Base-by-base conservation (phyloP, 2,888 invertebrate genomes). In the Zygothrica quintamaculata region DNA sequence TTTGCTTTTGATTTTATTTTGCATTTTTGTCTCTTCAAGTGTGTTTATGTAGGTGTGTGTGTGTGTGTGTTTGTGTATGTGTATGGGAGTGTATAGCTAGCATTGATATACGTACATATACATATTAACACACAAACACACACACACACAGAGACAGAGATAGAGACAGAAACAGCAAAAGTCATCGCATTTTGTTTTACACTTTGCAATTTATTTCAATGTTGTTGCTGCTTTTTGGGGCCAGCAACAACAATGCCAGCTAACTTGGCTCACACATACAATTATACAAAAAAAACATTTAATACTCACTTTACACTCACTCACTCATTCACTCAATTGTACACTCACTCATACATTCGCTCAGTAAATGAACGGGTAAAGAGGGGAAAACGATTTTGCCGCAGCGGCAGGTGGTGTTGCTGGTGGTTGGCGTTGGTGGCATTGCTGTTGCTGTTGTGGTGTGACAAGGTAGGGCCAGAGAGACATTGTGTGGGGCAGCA, bases 141-240 rank as follows among this genome's bases (percentile, higher is more conserved):
- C 22, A 48, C 25, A n/a, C 11, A 40, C 7, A 29, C 9, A 31
- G 34, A 16, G 2, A 37, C n/a, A 5, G 29, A 7, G 8, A 42
- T 26, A 25, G n/a, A 18, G 25, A 29, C 29, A 37, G 26, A 22
- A 22, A 22, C 34, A 36, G 22, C 56, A 55, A 50, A 46, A 58
- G 43, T 69, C 70, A 40, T 61, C 72, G 65, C 34, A 61, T 70
- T 71, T 76, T 53, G 50, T 44, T 76, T 72, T 56, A 70, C 46
- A 65, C 65, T 61, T 58, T 36, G 74, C 62, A 11, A 48, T 50
- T 26, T 62, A 25, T 55, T 59, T 48, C 48, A 25, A 26, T 18
- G 50, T 52, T 61, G 44, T 34, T 65, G 50, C 12, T 42, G 40
- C 8, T 22, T 55, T 55, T 42, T 51, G 66, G 31, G 31, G 33